Percentiles rank a stretch among this genome's conserved stretches.
Conservation (phyloP, 2,797 vertebrate species). For the Myiotriccus ornatus region DNA sequence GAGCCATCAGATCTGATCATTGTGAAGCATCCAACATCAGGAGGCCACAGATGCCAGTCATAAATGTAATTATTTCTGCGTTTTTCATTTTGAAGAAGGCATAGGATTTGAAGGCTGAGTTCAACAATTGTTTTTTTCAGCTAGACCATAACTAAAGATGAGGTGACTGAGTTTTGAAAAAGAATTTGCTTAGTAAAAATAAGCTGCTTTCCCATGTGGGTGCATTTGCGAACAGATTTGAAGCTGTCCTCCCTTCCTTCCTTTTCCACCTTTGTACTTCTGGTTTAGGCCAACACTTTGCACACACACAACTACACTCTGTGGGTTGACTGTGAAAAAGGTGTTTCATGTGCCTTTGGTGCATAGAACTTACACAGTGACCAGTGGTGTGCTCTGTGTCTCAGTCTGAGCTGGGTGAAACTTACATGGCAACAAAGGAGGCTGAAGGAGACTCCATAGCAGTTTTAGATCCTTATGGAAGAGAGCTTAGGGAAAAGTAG, state of each 20-base stretch:
- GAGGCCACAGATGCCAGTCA: background rate
- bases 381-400: background rate
- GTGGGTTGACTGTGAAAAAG: background rate
- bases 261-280: background rate
- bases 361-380: background rate
- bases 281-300: background rate
- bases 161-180: background rate
- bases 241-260: background rate
- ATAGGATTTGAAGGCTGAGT: background rate
- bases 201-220: background rate
- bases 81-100: background rate
- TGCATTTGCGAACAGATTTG: background rate
- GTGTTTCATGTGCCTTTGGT: background rate
- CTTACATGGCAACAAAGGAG: background rate
- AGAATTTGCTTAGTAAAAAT: background rate
- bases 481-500: background rate
- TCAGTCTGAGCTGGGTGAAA: background rate
- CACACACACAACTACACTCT: accelerated
- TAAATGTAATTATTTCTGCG: background rate
- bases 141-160: background rate
- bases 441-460: background rate
- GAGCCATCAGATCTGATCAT: background rate
- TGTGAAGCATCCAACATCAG: background rate
- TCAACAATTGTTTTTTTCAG: background rate
- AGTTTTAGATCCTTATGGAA: background rate